Evolutionary conservation across 2,888 invertebrate species (phyloP).

Genomic region (Brachyopa scutellaris): DNA sequence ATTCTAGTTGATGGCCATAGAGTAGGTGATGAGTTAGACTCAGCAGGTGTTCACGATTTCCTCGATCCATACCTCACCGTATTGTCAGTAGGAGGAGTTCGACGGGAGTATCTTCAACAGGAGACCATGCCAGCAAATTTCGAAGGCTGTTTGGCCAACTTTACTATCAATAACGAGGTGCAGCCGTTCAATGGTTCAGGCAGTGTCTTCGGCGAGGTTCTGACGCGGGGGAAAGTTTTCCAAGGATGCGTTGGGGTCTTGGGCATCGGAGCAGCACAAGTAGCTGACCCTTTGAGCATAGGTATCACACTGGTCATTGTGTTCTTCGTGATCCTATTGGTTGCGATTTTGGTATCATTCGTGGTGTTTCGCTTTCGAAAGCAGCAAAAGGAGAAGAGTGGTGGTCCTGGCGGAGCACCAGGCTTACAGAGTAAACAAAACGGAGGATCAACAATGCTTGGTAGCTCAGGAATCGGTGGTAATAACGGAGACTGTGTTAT

Average conservation of each 20-base stretch:
- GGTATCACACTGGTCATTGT: constrained; percentile 96
- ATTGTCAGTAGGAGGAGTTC: constrained; percentile 90
- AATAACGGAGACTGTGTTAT: constrained; percentile 87
- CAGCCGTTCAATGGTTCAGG: constrained; percentile 95
- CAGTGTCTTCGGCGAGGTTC: constrained; percentile 88
- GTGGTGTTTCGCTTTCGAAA: constrained; percentile 94
- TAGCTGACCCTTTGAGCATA: constrained; percentile 93
- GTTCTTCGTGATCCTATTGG: constrained; percentile 94
- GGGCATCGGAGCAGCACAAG: constrained; percentile 89
- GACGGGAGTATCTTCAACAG: constrained; percentile 84
- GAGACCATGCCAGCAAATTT: constrained; percentile 86
- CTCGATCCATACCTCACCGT: constrained; percentile 93
- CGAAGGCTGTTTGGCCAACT: constrained; percentile 94
- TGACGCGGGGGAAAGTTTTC: constrained; percentile 88
- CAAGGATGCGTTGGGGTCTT: constrained; percentile 89
- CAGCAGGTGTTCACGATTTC: constrained; percentile 94
- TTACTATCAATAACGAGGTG: constrained; percentile 93
- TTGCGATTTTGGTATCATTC: constrained; percentile 94
- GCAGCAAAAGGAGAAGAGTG: constrained; percentile 92
- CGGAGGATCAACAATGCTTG: constrained; percentile 87
- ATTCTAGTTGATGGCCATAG: constrained; percentile 87
- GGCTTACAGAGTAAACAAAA: constrained; percentile 89
- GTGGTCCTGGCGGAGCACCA: constrained; percentile 86
- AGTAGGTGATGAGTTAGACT: constrained; percentile 92
- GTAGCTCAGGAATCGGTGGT: constrained; percentile 86